Evolutionary conservation across 2,113 vertebrate species (phyloP).

Genomic region (Tringa solitaria): DNA sequence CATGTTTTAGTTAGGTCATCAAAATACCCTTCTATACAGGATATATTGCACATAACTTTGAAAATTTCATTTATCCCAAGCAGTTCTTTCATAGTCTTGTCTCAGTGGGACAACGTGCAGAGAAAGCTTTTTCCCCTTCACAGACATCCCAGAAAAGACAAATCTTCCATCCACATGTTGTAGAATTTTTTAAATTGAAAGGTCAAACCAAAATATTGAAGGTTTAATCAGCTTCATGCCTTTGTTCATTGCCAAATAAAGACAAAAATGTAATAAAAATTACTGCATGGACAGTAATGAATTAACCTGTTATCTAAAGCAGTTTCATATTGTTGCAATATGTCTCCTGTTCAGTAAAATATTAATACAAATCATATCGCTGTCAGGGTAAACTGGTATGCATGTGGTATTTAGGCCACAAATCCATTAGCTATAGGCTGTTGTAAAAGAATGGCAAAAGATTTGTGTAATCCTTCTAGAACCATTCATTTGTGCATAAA

Average conservation of each 20-base stretch:
- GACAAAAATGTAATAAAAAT: not conserved
- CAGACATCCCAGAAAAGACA: not conserved
- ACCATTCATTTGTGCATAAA: not conserved
- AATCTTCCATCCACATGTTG: fast-evolving
- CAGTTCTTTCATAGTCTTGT: not conserved
- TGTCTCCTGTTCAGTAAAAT: not conserved
- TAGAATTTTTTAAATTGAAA: not conserved
- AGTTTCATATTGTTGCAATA: not conserved
- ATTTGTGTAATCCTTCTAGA: not conserved
- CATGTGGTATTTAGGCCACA: not conserved
- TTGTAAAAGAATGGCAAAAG: not conserved
- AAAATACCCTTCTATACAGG: not conserved
- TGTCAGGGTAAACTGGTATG: not conserved
- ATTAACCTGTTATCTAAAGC: not conserved
- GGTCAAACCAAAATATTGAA: not conserved
- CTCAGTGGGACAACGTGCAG: not conserved
- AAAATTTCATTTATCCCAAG: not conserved
- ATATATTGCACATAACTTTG: not conserved
- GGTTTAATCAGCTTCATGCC: not conserved
- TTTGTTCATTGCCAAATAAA: not conserved
- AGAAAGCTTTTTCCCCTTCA: not conserved
- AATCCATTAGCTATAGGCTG: not conserved
- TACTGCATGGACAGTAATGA: not conserved
- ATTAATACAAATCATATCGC: not conserved
- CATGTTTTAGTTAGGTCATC: not conserved